phyloP scores from a whole-genome alignment of 2,113 vertebrate genomes.

The Acrocephalus arundinaceus region DNA sequence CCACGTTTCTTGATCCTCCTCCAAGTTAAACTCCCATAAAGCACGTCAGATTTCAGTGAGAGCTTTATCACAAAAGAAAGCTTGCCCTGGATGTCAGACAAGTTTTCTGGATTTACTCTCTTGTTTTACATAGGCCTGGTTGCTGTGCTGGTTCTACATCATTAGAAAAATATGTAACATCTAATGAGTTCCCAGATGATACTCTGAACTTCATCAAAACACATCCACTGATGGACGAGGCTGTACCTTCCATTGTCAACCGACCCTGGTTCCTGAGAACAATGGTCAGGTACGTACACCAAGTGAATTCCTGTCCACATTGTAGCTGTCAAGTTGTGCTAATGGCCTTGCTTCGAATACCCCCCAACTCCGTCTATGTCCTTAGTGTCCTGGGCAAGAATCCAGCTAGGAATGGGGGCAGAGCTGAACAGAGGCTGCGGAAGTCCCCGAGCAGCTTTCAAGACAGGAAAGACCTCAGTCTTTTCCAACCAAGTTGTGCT shows the following conservation, averaged over 20 bases:
- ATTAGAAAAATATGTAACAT: slow-evolving; percentile 88
- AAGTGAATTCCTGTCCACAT: not conserved
- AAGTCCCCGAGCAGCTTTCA: slow-evolving; percentile 16
- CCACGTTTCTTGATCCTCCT: not conserved
- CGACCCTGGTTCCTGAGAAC: slow-evolving; percentile 97
- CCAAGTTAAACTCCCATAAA: not conserved
- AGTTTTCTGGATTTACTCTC: not conserved
- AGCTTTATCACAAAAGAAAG: slow-evolving; percentile 3
- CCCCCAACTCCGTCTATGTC: slow-evolving; percentile 28
- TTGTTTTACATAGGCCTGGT: slow-evolving; percentile 83
- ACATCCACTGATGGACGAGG: slow-evolving; percentile 97
- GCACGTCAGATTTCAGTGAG: not conserved
- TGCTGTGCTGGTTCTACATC: slow-evolving; percentile 87
- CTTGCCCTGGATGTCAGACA: slow-evolving; percentile 7
- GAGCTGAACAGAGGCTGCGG: slow-evolving; percentile 1
- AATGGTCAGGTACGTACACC: slow-evolving; percentile 90
- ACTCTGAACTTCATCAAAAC: slow-evolving; percentile 98
- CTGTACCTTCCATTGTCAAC: slow-evolving; percentile 91
- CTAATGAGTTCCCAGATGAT: slow-evolving; percentile 96
- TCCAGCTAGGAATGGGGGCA: slow-evolving; percentile 38
- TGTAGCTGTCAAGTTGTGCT: not conserved
- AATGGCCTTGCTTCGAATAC: not conserved
- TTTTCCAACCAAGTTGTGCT: not conserved
- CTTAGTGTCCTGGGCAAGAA: slow-evolving; percentile 3
- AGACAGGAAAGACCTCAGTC: not conserved